Evolutionary conservation across 2,888 invertebrate genomes (phyloP).

Genomic region (Beris chalybata): DNA sequence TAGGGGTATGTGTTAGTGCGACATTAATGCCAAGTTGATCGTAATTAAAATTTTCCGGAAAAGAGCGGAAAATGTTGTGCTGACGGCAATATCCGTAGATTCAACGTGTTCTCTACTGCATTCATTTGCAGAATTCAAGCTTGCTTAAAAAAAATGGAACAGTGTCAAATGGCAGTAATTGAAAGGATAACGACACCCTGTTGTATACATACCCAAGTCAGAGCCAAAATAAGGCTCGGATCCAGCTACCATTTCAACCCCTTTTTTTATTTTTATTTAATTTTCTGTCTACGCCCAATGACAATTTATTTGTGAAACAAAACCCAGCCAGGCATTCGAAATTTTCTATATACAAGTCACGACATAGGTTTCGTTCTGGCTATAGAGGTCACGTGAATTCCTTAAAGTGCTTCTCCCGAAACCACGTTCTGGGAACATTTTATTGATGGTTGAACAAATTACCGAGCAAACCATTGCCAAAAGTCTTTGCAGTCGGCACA

Average conservation of each 20-base stretch:
- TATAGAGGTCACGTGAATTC: background rate
- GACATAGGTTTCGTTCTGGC: background rate
- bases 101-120: background rate
- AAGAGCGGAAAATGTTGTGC: constrained; percentile 9
- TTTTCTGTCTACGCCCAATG: background rate
- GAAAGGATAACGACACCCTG: constrained; percentile 8
- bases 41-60: constrained; percentile 13
- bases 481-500: background rate
- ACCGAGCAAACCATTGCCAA: background rate
- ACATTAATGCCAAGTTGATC: background rate
- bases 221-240: background rate
- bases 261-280: background rate
- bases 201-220: no score
- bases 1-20: background rate
- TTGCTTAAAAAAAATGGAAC: background rate
- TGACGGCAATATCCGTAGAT: background rate
- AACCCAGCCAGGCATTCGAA: background rate
- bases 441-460: constrained; percentile 17
- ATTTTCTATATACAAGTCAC: background rate
- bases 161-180: constrained; percentile 5
- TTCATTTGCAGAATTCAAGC: constrained; percentile 2
- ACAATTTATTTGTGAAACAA: constrained; percentile 7
- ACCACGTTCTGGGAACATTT: background rate
- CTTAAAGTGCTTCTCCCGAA: background rate
- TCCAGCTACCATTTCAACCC: background rate